phyloP scores from a whole-genome alignment of 2,888 invertebrate species.

The Tinea semifulvella region DNA sequence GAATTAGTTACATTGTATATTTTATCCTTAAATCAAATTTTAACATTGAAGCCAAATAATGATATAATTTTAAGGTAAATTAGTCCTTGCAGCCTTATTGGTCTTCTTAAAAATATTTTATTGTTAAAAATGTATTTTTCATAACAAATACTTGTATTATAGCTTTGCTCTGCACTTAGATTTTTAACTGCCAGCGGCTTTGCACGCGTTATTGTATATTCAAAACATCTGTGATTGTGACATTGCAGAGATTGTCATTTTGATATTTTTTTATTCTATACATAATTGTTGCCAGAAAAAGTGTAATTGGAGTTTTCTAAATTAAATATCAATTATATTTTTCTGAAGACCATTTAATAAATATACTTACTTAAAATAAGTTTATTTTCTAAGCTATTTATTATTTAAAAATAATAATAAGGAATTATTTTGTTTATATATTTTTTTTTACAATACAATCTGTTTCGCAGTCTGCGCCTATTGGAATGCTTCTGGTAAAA shows the following conservation, averaged over 20 bases:
- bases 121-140: background rate
- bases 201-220: background rate
- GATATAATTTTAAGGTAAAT: too few relatives aligned
- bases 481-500: conserved; percentile 80
- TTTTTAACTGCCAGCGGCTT: background rate
- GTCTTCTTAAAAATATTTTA: conserved; percentile 7
- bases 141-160: too few relatives aligned
- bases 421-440: background rate
- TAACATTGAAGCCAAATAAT: too few relatives aligned
- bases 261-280: background rate
- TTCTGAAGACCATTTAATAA: conserved; percentile 8
- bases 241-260: background rate
- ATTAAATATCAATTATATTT: background rate
- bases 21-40: too few relatives aligned
- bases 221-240: background rate
- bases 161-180: background rate
- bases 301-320: background rate
- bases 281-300: conserved; percentile 1
- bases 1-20: too few relatives aligned
- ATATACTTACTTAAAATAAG: background rate
- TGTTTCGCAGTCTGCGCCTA: conserved; percentile 77
- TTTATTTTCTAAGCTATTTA: background rate
- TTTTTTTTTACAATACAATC: conserved; percentile 16
- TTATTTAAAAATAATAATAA: background rate
- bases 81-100: background rate